phyloP scores from a whole-genome alignment of 2,797 vertebrate species.

The Arrhamphus sclerolepis region DNA sequence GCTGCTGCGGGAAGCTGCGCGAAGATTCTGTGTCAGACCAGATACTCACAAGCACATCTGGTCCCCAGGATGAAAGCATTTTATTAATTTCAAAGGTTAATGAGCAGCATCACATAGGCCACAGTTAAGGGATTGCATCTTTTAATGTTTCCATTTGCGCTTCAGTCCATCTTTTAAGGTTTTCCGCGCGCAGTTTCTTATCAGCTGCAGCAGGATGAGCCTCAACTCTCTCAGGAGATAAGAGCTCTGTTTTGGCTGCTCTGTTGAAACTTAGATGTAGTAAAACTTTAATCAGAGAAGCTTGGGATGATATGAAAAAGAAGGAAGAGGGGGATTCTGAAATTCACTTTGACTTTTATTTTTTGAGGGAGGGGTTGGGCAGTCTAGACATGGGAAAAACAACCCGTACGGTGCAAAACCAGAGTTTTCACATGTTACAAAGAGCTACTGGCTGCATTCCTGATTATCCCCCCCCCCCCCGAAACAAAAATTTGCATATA shows the following conservation, averaged over 20 bases:
- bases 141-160: slow-evolving; percentile 24
- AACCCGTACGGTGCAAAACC: too few relatives aligned
- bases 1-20: slow-evolving; percentile 40
- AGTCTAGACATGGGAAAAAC: too few relatives aligned
- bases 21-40: slow-evolving; percentile 30
- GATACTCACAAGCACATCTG: slow-evolving; percentile 52
- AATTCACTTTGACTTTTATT: too few relatives aligned
- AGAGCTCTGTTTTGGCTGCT: slow-evolving; percentile 13
- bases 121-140: slow-evolving; percentile 5
- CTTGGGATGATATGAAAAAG: too few relatives aligned
- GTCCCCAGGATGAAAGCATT: slow-evolving; percentile 36
- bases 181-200: slow-evolving; percentile 2
- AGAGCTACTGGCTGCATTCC: too few relatives aligned
- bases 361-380: too few relatives aligned
- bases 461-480: too few relatives aligned
- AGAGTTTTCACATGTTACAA: too few relatives aligned
- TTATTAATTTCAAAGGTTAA: slow-evolving; percentile 41
- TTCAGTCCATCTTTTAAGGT: slow-evolving; percentile 8
- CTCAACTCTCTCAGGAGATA: slow-evolving; percentile 24
- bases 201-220: slow-evolving; percentile 9
- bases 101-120: slow-evolving; percentile 38
- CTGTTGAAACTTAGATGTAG: neutral
- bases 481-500: too few relatives aligned
- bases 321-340: too few relatives aligned
- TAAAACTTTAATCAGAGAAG: too few relatives aligned